phyloP scores from a whole-genome alignment of 2,113 vertebrate species.

The Daubentonia madagascariensis region DNA sequence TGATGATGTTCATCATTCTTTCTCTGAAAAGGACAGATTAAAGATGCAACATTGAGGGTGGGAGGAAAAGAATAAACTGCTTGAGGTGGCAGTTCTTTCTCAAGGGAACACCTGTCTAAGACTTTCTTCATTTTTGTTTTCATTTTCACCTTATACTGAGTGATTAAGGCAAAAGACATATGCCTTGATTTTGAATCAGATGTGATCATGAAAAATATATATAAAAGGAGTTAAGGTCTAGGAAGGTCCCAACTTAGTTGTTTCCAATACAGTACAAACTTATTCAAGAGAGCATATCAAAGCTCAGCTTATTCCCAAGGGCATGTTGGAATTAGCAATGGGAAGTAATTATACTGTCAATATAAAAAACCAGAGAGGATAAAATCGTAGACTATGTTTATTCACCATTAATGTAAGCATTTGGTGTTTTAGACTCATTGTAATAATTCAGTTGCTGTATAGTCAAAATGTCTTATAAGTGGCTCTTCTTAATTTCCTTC shows the following conservation, averaged over 20 bases:
- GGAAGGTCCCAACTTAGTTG: background rate
- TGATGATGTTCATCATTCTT: background rate
- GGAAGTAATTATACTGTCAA: background rate
- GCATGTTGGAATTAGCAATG: background rate
- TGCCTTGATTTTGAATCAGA: background rate
- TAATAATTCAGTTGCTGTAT: background rate
- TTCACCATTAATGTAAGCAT: background rate
- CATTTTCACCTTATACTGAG: background rate
- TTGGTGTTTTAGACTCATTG: background rate
- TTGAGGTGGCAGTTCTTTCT: slow-evolving; percentile 27
- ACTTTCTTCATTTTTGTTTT: background rate
- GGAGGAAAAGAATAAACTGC: background rate
- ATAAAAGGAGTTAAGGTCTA: background rate
- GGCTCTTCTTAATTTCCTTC: background rate
- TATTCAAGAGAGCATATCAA: background rate
- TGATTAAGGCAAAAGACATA: background rate
- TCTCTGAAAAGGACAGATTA: slow-evolving; percentile 36
- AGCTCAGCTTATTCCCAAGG: background rate
- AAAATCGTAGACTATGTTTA: background rate
- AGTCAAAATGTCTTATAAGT: background rate
- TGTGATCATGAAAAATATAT: background rate
- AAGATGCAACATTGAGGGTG: background rate
- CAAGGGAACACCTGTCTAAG: background rate
- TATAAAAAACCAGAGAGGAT: background rate
- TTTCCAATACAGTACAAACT: background rate